Evolutionary conservation across 2,113 vertebrate genomes (phyloP), one percentile per base, ranked within the genome.

Genomic region (Cettia cetti): DNA sequence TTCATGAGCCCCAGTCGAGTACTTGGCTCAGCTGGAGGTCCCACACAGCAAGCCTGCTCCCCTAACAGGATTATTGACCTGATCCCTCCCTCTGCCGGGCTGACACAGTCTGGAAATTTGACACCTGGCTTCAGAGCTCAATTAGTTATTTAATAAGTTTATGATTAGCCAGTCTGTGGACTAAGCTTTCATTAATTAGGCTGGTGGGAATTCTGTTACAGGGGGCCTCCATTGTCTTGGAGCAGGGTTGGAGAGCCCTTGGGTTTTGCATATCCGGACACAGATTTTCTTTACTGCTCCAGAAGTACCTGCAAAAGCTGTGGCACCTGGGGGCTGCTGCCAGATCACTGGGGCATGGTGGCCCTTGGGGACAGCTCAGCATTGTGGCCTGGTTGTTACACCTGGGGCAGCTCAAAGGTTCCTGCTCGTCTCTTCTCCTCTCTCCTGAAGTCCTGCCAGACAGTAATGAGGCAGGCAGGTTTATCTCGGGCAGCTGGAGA

Each of bases 81-180:
- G 49, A 72, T 77, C 39, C 68, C 40, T 87, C n/a, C 70, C 44
- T 82, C 39, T 10, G 15, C 0, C 0, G 77, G 77, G 35, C 1
- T 61, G 52, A 37, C 39, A 50, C 24, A 85, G 53, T 70, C 78
- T 76, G 61, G 57, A 79, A 92, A 92, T 65, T 22, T 50, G 66
- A 72, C 53, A 68, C 59, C 68, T 0, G 2, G 70, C 63, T n/a
- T 82, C 37, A 76, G 26, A 89, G 30, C 42, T 65, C 63, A 70
- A 60, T 92, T 76, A 82, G 49, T 64, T 92, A 91, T 92, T 95
- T 84, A 92, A 65, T 78, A 87, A 71, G 18, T 89, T 92, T 82
- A 91, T 79, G 40, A 95, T 79, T 60, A 91, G 78, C 24, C 60
- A 81, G 78, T 86, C 40, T 82, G 66, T 59, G 75, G 61, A 94